Percentiles rank a stretch among this genome's conserved stretches.
These are phyloP conservation scores for Caenorhabditis sp. DNA, from an alignment of 2,888 invertebrate genomes.

Conservation along the genomic window DNA sequence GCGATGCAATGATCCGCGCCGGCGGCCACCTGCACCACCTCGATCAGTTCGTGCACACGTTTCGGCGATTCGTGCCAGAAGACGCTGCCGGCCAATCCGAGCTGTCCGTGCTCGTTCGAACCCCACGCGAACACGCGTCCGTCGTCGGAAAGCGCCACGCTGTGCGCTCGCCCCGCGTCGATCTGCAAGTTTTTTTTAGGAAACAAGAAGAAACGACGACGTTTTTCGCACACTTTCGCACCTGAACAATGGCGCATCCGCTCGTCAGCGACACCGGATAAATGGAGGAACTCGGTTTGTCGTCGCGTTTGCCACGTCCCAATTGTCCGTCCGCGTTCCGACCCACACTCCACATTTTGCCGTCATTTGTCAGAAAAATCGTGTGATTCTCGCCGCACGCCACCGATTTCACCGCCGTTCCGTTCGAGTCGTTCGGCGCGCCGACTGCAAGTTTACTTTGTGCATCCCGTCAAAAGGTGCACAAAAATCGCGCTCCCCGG, in stretches of 20 bases:
- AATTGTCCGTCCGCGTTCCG: conserved; percentile 65
- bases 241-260: conserved; percentile 62
- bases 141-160: conserved; percentile 70
- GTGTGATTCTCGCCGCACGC: conserved; percentile 74
- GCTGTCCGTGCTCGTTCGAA: conserved; percentile 91
- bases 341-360: conserved; percentile 73
- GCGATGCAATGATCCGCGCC: conserved; percentile 90
- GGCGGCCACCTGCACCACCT: conserved; percentile 89
- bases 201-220: neutral
- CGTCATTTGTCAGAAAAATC: conserved; percentile 68
- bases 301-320: conserved; percentile 60
- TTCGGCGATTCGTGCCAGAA: conserved; percentile 57
- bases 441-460: conserved; percentile 69
- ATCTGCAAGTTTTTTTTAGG: no score
- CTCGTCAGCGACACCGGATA: conserved; percentile 64
- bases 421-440: conserved; percentile 60
- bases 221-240: neutral
- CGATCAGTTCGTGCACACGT: conserved; percentile 59
- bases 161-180: conserved; percentile 69
- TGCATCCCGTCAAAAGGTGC: no score
- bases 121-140: conserved; percentile 90
- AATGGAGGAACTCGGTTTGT: conserved; percentile 70
- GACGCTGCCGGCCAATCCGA: conserved; percentile 81
- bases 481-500: neutral
- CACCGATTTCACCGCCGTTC: conserved; percentile 59